Conservation (phyloP, 2,797 vertebrate species). For the Jordanella pulchra region DNA sequence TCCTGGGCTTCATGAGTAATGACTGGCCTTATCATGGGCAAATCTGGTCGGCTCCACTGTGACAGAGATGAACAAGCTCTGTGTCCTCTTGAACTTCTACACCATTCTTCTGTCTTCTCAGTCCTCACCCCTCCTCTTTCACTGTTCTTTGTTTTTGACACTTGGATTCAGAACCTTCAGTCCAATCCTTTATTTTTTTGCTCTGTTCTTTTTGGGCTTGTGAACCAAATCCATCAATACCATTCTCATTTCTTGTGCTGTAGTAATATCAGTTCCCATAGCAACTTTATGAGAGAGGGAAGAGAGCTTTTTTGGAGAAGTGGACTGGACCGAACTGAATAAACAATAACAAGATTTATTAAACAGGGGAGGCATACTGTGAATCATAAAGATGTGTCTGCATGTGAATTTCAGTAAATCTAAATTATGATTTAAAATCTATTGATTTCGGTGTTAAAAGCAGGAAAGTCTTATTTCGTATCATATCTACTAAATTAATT, state of each 20-base stretch:
- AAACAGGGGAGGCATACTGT: not conserved
- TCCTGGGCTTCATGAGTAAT: slow-evolving; percentile 67
- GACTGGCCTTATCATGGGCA: slow-evolving; percentile 59
- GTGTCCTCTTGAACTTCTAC: slow-evolving; percentile 44
- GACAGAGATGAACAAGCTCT: slow-evolving; percentile 61
- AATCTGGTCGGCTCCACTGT: slow-evolving; percentile 54
- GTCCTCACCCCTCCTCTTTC: slow-evolving; percentile 9
- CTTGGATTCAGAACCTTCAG: slow-evolving; percentile 24
- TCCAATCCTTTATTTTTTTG: slow-evolving; percentile 16
- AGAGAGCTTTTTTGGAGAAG: slow-evolving; percentile 16
- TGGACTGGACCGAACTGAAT: slow-evolving; percentile 22
- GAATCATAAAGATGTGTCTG: slow-evolving; percentile 15
- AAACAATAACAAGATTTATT: slow-evolving; percentile 19
- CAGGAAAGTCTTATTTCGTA: not conserved
- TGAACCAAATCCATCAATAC: slow-evolving; percentile 61
- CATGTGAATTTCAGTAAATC: not conserved
- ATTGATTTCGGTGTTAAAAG: not conserved
- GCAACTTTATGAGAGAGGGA: slow-evolving; percentile 62
- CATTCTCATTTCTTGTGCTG: slow-evolving; percentile 54
- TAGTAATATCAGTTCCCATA: slow-evolving; percentile 62
- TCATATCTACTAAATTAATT: not conserved
- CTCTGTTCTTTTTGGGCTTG: slow-evolving; percentile 32
- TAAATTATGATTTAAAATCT: not conserved
- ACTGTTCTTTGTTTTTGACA: slow-evolving; percentile 39
- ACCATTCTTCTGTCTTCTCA: slow-evolving; percentile 37